phyloP scores from a whole-genome alignment of 2,888 invertebrate genomes.

The Orgyia antiqua region DNA sequence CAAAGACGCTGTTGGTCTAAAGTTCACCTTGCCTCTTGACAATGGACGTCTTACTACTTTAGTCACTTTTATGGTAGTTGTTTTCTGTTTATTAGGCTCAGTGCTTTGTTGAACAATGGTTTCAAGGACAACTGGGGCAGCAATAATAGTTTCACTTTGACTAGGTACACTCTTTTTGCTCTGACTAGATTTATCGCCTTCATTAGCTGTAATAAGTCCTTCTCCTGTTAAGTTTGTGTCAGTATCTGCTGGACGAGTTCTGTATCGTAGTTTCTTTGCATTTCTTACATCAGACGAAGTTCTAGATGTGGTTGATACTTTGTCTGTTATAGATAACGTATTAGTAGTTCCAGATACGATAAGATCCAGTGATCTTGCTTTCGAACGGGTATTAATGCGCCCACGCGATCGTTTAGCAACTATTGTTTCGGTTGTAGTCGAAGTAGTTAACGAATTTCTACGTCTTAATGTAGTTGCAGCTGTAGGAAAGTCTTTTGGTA shows the following conservation, averaged over 20 bases:
- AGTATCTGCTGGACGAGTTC: conserved; percentile 49
- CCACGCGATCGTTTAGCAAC: conserved; percentile 37
- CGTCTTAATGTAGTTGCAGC: conserved; percentile 44
- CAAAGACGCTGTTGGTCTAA: conserved; percentile 31
- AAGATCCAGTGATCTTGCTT: conserved; percentile 45
- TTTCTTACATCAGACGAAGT: conserved; percentile 45
- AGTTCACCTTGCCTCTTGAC: conserved; percentile 39
- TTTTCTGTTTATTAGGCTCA: conserved; percentile 39
- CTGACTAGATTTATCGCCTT: conserved; percentile 61
- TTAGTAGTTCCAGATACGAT: conserved; percentile 60
- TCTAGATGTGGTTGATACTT: conserved; percentile 52
- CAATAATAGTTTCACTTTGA: conserved; percentile 48
- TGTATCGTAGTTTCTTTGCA: conserved; percentile 56
- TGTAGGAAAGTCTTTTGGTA: conserved; percentile 33
- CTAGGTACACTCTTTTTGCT: conserved; percentile 48
- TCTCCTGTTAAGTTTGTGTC: conserved; percentile 63
- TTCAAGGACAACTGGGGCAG: conserved; percentile 33
- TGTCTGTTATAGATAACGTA: conserved; percentile 45
- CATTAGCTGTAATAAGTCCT: conserved; percentile 45
- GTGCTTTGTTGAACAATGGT: conserved; percentile 42
- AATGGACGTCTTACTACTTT: conserved; percentile 54
- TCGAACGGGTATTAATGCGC: conserved; percentile 45
- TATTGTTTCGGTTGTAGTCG: conserved; percentile 39
- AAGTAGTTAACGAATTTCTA: conserved; percentile 39
- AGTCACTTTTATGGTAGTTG: conserved; percentile 43